A percentile compares a stretch with the other conserved stretches of the same genome.
These are phyloP conservation scores for Morelia viridis DNA, from an alignment of 2,797 vertebrate species.

Conservation along the genomic window DNA sequence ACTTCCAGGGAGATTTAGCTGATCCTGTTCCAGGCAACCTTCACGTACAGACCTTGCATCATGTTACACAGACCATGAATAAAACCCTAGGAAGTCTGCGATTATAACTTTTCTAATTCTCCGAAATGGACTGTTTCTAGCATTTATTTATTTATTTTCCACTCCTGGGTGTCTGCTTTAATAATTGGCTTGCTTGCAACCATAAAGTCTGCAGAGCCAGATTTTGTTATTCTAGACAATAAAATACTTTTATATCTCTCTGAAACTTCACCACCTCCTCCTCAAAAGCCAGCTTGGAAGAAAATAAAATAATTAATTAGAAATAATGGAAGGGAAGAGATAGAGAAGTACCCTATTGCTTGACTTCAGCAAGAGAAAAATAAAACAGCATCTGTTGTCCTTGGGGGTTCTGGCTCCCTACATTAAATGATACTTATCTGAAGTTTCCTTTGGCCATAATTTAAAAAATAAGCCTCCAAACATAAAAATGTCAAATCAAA, in stretches of 20 bases:
- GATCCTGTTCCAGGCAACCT: neutral
- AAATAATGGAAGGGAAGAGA: neutral
- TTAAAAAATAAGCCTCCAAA: constrained; percentile 65
- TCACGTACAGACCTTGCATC: neutral
- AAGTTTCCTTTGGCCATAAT: constrained; percentile 66
- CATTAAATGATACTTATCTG: constrained; percentile 62
- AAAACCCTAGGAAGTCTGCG: neutral
- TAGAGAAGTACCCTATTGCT: constrained; percentile 19
- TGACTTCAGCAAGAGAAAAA: constrained; percentile 46
- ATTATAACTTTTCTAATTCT: accelerated
- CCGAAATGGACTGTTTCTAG: neutral
- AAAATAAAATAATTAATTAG: constrained; percentile 35
- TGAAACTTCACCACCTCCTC: neutral
- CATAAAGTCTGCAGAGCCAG: neutral
- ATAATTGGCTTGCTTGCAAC: neutral
- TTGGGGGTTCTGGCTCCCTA: constrained; percentile 51
- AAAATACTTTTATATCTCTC: constrained; percentile 23
- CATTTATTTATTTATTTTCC: neutral
- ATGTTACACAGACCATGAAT: neutral
- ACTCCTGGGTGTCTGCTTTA: neutral
- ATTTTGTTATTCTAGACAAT: neutral
- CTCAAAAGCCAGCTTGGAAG: neutral
- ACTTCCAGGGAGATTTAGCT: neutral
- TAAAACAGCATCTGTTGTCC: constrained; percentile 45
- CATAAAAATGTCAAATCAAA: constrained; percentile 62